phyloP scores from a whole-genome alignment of 2,797 vertebrate species.

The Poecilia picta region DNA sequence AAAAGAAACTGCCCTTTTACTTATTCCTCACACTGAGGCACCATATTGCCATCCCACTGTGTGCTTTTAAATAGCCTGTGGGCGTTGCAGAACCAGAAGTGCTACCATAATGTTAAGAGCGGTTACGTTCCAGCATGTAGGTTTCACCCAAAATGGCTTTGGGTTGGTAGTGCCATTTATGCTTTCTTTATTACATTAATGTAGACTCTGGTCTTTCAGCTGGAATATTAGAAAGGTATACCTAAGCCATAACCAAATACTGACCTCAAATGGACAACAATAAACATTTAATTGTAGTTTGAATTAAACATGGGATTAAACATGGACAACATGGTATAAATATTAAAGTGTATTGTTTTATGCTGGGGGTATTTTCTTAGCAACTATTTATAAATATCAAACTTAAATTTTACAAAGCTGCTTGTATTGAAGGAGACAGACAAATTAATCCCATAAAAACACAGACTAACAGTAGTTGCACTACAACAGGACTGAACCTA shows the following conservation, averaged over 20 bases:
- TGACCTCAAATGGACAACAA: background rate
- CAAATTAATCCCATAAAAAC: background rate
- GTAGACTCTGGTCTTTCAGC: background rate
- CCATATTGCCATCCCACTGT: background rate
- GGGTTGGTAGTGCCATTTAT: background rate
- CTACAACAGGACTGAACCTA: background rate
- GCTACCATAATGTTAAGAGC: background rate
- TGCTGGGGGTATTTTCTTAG: background rate
- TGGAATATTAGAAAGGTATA: background rate
- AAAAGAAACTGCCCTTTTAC: background rate
- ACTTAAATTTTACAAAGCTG: background rate
- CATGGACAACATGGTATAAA: background rate
- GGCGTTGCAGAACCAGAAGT: conserved; percentile 1
- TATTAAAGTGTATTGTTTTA: background rate
- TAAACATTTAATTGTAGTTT: background rate
- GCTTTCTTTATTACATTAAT: background rate
- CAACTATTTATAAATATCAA: background rate
- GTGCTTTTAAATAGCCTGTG: background rate
- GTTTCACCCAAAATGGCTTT: background rate
- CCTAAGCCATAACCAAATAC: background rate
- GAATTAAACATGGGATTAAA: too few species aligned
- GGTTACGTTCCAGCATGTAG: background rate
- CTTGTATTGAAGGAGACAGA: too few species aligned
- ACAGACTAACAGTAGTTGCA: background rate
- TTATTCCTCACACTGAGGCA: background rate